These are phyloP conservation scores for Danio tinwini DNA, from an alignment of 2,797 vertebrate genomes.

Conservation along the genomic window DNA sequence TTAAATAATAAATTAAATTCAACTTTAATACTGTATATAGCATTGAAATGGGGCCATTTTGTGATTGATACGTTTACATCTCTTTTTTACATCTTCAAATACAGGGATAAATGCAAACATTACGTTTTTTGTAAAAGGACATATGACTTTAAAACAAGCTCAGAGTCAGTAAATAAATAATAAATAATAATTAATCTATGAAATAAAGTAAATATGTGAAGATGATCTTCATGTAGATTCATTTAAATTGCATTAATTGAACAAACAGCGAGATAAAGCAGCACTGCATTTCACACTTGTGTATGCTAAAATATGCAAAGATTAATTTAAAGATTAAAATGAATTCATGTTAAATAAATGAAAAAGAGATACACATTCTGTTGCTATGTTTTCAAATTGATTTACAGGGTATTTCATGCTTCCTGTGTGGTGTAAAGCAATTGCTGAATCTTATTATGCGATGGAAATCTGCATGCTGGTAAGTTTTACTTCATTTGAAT, in stretches of 20 bases:
- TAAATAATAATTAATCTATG: too few relatives aligned
- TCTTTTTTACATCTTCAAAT: too few relatives aligned
- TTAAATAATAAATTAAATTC: too few relatives aligned
- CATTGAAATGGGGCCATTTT: too few relatives aligned
- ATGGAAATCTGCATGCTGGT: neutral
- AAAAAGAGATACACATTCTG: neutral
- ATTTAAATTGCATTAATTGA: conserved; percentile 5
- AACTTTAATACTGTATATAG: too few relatives aligned
- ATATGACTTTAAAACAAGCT: too few relatives aligned
- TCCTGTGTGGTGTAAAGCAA: neutral
- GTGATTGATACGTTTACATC: too few relatives aligned
- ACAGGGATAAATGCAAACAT: too few relatives aligned
- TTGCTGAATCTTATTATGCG: neutral
- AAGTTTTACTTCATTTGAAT: conserved; percentile 9
- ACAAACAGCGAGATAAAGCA: neutral
- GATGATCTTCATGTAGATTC: neutral
- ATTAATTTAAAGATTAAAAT: neutral
- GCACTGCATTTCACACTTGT: conserved; percentile 1
- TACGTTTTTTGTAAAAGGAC: too few relatives aligned
- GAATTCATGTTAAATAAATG: neutral
- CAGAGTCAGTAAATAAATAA: neutral
- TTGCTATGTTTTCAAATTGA: neutral
- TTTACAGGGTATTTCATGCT: neutral
- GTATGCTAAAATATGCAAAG: conserved; percentile 9
- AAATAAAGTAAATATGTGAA: neutral